These are phyloP conservation scores for Rallus limicola DNA, from an alignment of 2,113 vertebrate species.

Conservation along the genomic window DNA sequence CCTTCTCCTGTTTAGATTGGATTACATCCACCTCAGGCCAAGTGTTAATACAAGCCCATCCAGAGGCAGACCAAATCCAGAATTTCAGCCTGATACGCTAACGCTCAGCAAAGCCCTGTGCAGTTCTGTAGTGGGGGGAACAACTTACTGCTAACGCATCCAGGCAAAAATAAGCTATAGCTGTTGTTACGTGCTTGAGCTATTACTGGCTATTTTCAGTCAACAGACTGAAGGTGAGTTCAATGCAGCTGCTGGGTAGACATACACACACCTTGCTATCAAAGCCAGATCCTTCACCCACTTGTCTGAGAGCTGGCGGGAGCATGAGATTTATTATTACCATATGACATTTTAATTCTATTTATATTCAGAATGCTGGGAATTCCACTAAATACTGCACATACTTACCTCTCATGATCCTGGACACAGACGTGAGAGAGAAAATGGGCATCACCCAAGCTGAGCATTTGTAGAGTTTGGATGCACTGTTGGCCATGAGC, in stretches of 20 bases:
- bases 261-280: not conserved
- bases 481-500: not conserved
- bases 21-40: not conserved
- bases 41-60: not conserved
- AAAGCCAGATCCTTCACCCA: not conserved
- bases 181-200: not conserved
- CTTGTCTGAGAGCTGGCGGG: not conserved
- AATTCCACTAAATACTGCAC: not conserved
- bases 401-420: not conserved
- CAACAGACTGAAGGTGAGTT: not conserved
- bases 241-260: not conserved
- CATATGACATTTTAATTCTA: not conserved
- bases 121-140: not conserved
- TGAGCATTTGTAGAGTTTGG: not conserved
- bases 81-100: not conserved
- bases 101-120: not conserved
- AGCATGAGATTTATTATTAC: not conserved
- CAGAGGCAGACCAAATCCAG: not conserved
- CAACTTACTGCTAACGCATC: not conserved
- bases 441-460: not conserved
- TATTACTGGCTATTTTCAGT: not conserved
- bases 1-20: not conserved
- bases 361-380: not conserved
- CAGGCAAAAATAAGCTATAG: not conserved
- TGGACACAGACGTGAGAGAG: not conserved